phyloP scores from a whole-genome alignment of 2,113 vertebrate genomes.

The Gobiocypris rarus region DNA sequence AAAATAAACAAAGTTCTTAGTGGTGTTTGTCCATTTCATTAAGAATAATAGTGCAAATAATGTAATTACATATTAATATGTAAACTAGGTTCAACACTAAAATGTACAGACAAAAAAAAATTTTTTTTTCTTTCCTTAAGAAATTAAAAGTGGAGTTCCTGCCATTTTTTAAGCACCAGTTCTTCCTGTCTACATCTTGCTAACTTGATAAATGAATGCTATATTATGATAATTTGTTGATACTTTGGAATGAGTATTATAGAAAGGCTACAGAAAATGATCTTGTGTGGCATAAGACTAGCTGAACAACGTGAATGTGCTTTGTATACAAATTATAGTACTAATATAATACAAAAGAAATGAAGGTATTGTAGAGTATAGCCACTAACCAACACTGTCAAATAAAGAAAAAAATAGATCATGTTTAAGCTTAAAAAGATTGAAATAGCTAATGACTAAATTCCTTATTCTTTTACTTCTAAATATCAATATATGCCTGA shows the following conservation, averaged over 20 bases:
- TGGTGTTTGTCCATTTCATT: neutral
- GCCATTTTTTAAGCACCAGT: neutral
- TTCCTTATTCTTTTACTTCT: neutral
- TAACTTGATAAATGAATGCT: neutral
- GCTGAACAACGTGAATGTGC: neutral
- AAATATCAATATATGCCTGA: neutral
- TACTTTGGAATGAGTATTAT: slow-evolving; percentile 5
- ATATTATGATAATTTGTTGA: neutral
- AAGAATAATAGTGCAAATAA: slow-evolving; percentile 45
- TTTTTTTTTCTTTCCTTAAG: neutral
- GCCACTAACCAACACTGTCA: neutral
- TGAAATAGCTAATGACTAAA: neutral
- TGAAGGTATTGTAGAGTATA: neutral
- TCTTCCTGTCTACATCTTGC: neutral
- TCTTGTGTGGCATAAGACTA: neutral
- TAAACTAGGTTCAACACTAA: neutral
- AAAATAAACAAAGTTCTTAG: neutral
- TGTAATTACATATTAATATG: slow-evolving; percentile 22
- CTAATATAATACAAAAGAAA: neutral
- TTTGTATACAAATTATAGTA: neutral
- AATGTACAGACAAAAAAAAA: neutral
- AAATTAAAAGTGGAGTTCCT: neutral
- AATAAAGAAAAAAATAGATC: neutral
- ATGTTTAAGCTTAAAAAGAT: neutral
- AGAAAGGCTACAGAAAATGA: neutral